These are phyloP conservation scores for Nomia melanderi DNA, from an alignment of 1,140 invertebrate genomes.

Conservation along the genomic window DNA sequence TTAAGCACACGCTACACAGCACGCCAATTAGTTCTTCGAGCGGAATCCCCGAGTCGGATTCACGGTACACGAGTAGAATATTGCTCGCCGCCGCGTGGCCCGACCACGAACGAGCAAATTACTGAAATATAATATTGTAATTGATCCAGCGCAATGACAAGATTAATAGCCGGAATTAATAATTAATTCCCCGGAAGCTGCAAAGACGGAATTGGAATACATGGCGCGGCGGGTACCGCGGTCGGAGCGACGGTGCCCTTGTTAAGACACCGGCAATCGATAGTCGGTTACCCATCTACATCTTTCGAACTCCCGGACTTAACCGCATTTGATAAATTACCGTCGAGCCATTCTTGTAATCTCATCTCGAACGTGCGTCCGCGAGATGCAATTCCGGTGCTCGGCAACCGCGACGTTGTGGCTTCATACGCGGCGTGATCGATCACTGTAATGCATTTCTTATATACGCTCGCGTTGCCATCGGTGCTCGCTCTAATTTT, in stretches of 20 bases:
- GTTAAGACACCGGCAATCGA: slow-evolving; percentile 1
- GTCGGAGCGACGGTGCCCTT: not conserved
- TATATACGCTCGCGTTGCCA: not conserved
- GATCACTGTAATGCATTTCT: not conserved
- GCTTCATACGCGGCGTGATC: not conserved
- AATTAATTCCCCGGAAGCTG: not conserved
- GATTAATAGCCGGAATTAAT: not conserved
- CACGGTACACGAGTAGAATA: too few species aligned
- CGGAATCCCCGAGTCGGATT: too few species aligned
- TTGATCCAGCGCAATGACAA: not conserved
- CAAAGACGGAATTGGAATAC: not conserved
- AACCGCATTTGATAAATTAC: slow-evolving; percentile 22
- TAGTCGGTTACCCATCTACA: not conserved
- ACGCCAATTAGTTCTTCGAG: not conserved
- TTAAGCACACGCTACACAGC: not conserved
- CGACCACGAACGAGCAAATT: too few species aligned
- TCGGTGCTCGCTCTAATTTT: not conserved
- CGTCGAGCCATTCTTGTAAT: not conserved
- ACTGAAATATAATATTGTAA: slow-evolving; percentile 2
- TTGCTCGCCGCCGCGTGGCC: too few species aligned
- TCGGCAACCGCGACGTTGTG: not conserved
- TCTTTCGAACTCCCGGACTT: not conserved
- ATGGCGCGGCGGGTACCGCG: not conserved
- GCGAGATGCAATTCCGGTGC: not conserved
- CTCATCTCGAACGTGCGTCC: not conserved